Conservation (phyloP, 37 sponge, comb jelly and placozoan genomes). For the Ephydatia muelleri region DNA sequence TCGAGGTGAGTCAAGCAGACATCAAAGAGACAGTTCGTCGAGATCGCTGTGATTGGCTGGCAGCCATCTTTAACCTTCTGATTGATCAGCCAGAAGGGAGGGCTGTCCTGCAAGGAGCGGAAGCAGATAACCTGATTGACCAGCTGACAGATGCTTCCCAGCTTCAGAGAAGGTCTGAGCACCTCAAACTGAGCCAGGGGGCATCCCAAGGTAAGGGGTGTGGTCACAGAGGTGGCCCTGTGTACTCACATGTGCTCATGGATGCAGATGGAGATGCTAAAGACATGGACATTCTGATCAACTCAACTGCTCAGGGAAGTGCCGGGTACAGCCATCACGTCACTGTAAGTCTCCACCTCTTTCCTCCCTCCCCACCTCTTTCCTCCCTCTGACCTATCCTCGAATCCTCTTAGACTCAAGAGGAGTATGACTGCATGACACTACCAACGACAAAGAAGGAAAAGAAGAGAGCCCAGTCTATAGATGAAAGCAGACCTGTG, state of each 20-base stretch:
- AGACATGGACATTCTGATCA: not conserved
- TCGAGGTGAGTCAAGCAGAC: conserved; percentile 74
- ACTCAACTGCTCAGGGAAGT: not conserved
- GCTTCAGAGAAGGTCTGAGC: conserved; percentile 38
- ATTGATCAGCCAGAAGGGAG: conserved; percentile 91
- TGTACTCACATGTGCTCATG: not conserved
- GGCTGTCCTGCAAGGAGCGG: conserved; percentile 46
- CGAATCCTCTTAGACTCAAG: not conserved
- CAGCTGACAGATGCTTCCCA: conserved; percentile 45
- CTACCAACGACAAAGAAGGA: conserved; percentile 47
- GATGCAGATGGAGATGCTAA: not conserved
- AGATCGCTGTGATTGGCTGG: conserved; percentile 97
- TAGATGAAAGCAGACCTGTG: conserved; percentile 3
- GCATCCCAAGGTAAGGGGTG: not conserved
- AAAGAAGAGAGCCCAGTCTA: conserved; percentile 7
- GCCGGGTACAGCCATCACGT: not conserved
- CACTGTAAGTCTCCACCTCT: not conserved
- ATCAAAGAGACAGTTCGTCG: conserved; percentile 78
- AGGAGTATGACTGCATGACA: conserved; percentile 32
- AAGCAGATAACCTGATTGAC: conserved; percentile 38
- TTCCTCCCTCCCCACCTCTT: not conserved
- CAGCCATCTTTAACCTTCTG: conserved; percentile 93
- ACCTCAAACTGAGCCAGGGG: conserved; percentile 37
- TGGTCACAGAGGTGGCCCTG: not conserved
- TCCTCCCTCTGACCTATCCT: too few relatives aligned